These are phyloP conservation scores for Drosophila athabasca DNA, from an alignment of 1,140 invertebrate species.

Conservation along the genomic window DNA sequence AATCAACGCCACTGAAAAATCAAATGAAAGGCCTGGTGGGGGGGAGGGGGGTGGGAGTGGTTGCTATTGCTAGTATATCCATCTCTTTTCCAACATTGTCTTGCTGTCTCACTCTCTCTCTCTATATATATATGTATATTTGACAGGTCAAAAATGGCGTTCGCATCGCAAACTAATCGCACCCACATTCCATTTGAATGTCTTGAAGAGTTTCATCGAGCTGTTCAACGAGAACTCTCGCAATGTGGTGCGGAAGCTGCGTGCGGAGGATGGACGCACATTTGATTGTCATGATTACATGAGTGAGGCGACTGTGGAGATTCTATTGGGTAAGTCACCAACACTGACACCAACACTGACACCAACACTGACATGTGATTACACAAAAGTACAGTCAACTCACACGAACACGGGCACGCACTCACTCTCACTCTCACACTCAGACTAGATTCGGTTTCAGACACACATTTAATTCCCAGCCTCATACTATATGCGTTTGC, in stretches of 20 bases:
- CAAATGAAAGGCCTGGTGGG: too few relatives aligned
- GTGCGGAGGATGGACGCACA: conserved; percentile 87
- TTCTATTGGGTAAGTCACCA: conserved; percentile 87
- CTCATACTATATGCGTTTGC: conserved; percentile 5
- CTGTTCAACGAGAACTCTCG: conserved; percentile 91
- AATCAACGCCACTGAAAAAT: conserved; percentile 23
- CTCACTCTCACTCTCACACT: background rate
- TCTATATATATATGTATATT: background rate
- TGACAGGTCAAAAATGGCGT: conserved; percentile 90
- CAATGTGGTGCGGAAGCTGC: conserved; percentile 87
- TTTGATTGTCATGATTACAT: conserved; percentile 93
- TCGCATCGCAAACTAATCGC: conserved; percentile 92
- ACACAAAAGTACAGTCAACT: conserved; percentile 69
- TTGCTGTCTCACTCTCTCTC: background rate
- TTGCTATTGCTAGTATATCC: background rate
- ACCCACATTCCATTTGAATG: conserved; percentile 93
- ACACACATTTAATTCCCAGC: conserved; percentile 3
- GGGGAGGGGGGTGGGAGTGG: too few relatives aligned
- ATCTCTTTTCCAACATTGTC: conserved; percentile 4
- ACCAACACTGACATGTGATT: conserved; percentile 4
- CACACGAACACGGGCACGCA: conserved; percentile 47
- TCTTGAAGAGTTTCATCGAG: conserved; percentile 92
- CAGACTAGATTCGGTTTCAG: conserved; percentile 15
- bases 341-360: too few relatives aligned
- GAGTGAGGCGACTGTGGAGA: conserved; percentile 93